Conservation (phyloP, 2,797 vertebrate species). For the Adelosebastes latens region DNA sequence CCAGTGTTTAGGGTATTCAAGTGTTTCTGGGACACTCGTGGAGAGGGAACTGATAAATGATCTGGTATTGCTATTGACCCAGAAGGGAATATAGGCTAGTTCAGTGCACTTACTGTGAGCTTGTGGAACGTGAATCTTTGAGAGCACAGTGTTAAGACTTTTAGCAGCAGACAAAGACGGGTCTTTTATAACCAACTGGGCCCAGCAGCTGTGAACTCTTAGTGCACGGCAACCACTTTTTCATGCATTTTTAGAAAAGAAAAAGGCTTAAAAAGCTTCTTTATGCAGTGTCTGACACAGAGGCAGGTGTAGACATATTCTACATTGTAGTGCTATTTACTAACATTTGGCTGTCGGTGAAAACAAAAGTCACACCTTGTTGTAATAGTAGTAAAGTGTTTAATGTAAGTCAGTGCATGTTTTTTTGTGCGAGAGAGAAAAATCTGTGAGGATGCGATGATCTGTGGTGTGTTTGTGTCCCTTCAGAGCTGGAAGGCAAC, state of each 20-base stretch:
- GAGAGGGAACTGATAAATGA: slow-evolving; percentile 74
- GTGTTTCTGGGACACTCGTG: slow-evolving; percentile 77
- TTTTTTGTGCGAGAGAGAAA: slow-evolving; percentile 17
- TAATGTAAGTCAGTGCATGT: slow-evolving; percentile 23
- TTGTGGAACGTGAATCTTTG: slow-evolving; percentile 42
- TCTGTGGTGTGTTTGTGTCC: slow-evolving; percentile 80
- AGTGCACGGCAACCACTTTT: neutral
- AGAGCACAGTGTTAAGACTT: slow-evolving; percentile 33
- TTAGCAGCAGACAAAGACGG: slow-evolving; percentile 23
- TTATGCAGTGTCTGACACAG: neutral
- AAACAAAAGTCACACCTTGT: slow-evolving; percentile 1
- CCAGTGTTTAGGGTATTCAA: slow-evolving; percentile 55
- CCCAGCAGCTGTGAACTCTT: slow-evolving; percentile 24
- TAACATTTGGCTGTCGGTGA: neutral
- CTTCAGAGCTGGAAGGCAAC: slow-evolving; percentile 80
- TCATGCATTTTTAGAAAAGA: neutral
- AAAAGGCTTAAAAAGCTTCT: neutral
- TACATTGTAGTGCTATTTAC: neutral
- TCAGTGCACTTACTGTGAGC: slow-evolving; percentile 56
- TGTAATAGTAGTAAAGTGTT: slow-evolving; percentile 9
- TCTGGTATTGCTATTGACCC: slow-evolving; percentile 74
- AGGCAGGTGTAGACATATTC: slow-evolving; percentile 3
- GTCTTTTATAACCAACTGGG: slow-evolving; percentile 36
- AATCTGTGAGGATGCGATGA: slow-evolving; percentile 68
- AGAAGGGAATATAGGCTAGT: slow-evolving; percentile 71